Percentiles rank a stretch among this genome's conserved stretches.
phyloP scores from a whole-genome alignment of 2,888 invertebrate species.

The Campaea margaritaria region DNA sequence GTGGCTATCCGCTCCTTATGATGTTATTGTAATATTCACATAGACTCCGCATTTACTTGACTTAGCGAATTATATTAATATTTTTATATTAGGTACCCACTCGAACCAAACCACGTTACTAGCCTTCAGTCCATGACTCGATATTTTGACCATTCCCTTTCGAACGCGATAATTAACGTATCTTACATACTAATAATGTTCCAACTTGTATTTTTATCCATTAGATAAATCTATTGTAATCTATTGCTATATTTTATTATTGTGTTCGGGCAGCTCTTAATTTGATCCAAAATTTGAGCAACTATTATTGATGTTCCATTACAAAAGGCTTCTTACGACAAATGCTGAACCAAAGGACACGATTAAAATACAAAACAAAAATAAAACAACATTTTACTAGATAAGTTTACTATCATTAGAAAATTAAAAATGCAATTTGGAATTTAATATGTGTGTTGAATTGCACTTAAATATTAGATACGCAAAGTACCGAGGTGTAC shows the following conservation, averaged over 20 bases:
- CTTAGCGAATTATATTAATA: constrained; percentile 68
- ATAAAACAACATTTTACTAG: constrained; percentile 31
- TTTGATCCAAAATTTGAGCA: constrained; percentile 40
- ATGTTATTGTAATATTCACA: constrained; percentile 8
- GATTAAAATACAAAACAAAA: constrained; percentile 2
- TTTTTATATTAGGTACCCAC: constrained; percentile 50
- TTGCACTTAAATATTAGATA: constrained; percentile 61
- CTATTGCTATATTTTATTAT: constrained; percentile 33
- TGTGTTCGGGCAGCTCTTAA: constrained; percentile 34
- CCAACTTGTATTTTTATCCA: constrained; percentile 44
- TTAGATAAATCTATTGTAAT: constrained; percentile 11
- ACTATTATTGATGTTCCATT: constrained; percentile 36
- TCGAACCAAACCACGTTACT: constrained; percentile 55
- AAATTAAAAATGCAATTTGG: constrained; percentile 64
- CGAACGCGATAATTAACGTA: constrained; percentile 55
- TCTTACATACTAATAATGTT: constrained; percentile 55
- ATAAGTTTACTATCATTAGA: constrained; percentile 32
- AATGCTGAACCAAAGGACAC: constrained; percentile 32
- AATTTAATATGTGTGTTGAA: constrained; percentile 50
- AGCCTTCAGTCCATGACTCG: constrained; percentile 71
- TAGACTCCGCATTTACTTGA: constrained; percentile 48
- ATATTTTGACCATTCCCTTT: constrained; percentile 58
- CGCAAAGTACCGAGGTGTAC: constrained; percentile 60
- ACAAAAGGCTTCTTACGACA: constrained; percentile 13
- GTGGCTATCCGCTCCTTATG: constrained; percentile 37